Percentiles rank a stretch among this genome's conserved stretches.
Conservation (phyloP, 2,797 vertebrate genomes). For the Rhyacichthys aspro region DNA sequence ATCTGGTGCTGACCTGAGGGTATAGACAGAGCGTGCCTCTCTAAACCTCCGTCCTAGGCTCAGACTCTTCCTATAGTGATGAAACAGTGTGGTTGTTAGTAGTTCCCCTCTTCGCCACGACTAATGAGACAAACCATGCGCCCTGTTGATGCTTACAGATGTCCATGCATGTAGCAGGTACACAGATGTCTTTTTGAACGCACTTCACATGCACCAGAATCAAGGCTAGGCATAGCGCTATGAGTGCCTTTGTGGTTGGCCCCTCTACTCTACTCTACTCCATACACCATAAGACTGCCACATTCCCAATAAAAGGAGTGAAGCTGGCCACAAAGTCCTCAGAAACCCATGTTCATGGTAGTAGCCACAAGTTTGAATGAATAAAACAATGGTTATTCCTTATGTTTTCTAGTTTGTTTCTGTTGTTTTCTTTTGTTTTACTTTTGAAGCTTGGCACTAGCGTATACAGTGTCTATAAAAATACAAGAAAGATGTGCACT, state of each 20-base stretch:
- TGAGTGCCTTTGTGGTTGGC: slow-evolving; percentile 59
- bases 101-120: slow-evolving; percentile 16
- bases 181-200: slow-evolving; percentile 9
- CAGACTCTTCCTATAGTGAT: slow-evolving; percentile 22
- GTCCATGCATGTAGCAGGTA: background rate
- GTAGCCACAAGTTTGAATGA: slow-evolving; percentile 52
- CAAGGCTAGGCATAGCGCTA: slow-evolving; percentile 30
- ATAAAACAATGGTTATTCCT: no score
- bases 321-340: slow-evolving; percentile 51
- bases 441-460: slow-evolving; percentile 52
- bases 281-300: slow-evolving; percentile 47
- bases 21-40: slow-evolving; percentile 35
- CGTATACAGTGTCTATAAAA: slow-evolving; percentile 63
- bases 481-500: slow-evolving; percentile 47
- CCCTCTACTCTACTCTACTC: slow-evolving; percentile 49
- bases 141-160: slow-evolving; percentile 18
- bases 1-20: slow-evolving; percentile 59
- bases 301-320: slow-evolving; percentile 25
- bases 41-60: slow-evolving; percentile 38
- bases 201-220: slow-evolving; percentile 19
- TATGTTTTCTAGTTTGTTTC: no score
- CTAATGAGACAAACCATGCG: slow-evolving; percentile 16
- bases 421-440: slow-evolving; percentile 33
- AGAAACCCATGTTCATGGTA: slow-evolving; percentile 58
- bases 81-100: slow-evolving; percentile 31